Base-by-base conservation (phyloP, 2,797 vertebrate genomes). In the Naso thynnoides region DNA sequence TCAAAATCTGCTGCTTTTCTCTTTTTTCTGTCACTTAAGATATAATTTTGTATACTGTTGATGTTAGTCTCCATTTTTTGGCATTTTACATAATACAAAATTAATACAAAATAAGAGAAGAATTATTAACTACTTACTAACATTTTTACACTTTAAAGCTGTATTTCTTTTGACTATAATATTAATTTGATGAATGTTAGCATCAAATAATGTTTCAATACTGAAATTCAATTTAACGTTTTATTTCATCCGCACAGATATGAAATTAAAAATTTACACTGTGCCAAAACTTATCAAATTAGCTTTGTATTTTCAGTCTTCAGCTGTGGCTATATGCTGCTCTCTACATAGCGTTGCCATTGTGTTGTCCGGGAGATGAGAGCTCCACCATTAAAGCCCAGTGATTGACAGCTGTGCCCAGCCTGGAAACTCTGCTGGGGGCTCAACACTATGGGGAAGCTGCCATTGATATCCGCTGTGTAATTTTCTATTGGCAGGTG, bases 401-500 rank as follows among this genome's bases (percentile, higher is more conserved):
- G 67, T 87, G 78, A 90, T 73, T 87, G 89, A 89, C 91, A 92
- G 85, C 86, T 86, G 88, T 81, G 74, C 65, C 55, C 75, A 18
- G 82, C 66, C 82, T 85, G 75, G 76, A 81, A 78, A 84, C 82
- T 69, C 77, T 82, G 90, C 69, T 88, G 77, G 83, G 73, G 84
- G 87, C 88, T 88, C 88, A 76, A 77, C 83, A 83, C 86, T 82
- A 79, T 44, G 55, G 81, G 82, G 88, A 77, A 76, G 81, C 79
- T 86, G 91, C 89, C 91, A 93, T 79, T 69, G 89, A 92, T 92
- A 92, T 86, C 82, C 79, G 75, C 77, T 89, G 89, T 91, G 89
- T 92, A 89, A 93, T 94, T 94, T 92, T 90, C 89, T 90, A 92
- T 93, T 92, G 93, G 94, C 93, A 94, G 92, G 91, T 95, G 94